Evolutionary conservation across 2,888 invertebrate species (phyloP).

Genomic region (Andrena flavipes): DNA sequence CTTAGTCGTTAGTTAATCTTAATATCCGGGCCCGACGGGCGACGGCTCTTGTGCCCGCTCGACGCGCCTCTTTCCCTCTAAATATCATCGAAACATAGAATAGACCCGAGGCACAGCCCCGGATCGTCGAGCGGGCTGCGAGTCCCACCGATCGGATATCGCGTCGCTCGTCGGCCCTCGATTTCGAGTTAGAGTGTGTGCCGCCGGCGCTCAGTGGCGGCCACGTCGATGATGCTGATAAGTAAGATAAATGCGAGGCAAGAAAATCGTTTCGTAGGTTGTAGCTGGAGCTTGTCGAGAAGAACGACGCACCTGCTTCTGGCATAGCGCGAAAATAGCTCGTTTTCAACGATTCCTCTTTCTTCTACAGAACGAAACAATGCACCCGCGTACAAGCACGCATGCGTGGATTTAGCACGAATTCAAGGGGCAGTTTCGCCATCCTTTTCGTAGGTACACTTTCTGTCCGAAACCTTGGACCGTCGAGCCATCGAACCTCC

Average conservation of each 20-base stretch:
- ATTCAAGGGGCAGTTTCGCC: conserved; percentile 7
- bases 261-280: conserved; percentile 50
- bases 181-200: conserved; percentile 41
- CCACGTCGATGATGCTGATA: conserved; percentile 57
- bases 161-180: conserved; percentile 22
- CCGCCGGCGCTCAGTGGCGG: conserved; percentile 27
- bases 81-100: not conserved
- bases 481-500: conserved; percentile 13
- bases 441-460: conserved; percentile 15
- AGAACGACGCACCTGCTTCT: conserved; percentile 54
- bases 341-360: conserved; percentile 43
- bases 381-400: conserved; percentile 20
- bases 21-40: conserved; percentile 42
- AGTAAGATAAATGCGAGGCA: conserved; percentile 62
- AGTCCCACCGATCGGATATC: not conserved
- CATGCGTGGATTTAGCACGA: conserved; percentile 46
- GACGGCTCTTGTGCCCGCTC: conserved; percentile 7
- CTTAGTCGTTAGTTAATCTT: conserved; percentile 68
- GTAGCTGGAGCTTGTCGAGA: conserved; percentile 57
- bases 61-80: not conserved
- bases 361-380: conserved; percentile 27
- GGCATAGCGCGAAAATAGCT: conserved; percentile 48
- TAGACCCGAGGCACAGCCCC: not conserved
- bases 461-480: conserved; percentile 1
- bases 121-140: conserved; percentile 6